Percentiles rank a stretch among this genome's conserved stretches.
phyloP scores from a whole-genome alignment of 1,140 invertebrate species.

The Drosophila busckii region DNA sequence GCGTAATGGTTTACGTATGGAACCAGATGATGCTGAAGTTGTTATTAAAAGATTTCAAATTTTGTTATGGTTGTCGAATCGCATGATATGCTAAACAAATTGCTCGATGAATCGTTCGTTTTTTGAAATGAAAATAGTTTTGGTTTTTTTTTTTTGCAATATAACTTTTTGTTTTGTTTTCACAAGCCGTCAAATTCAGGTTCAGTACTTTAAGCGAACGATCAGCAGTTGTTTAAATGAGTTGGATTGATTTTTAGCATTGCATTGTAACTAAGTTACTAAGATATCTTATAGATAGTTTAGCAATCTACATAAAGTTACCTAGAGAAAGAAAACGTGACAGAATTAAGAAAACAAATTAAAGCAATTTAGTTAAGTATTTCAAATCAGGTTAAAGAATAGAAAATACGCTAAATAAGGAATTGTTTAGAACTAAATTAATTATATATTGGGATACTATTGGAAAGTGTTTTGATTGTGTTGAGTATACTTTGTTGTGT shows the following conservation, averaged over 20 bases:
- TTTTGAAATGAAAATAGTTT: slow-evolving; percentile 23
- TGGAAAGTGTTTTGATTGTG: slow-evolving; percentile 13
- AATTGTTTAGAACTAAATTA: no score
- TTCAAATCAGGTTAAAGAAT: slow-evolving; percentile 32
- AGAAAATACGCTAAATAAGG: slow-evolving; percentile 43
- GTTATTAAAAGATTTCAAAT: slow-evolving; percentile 25
- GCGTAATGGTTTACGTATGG: slow-evolving; percentile 56
- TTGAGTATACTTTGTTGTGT: slow-evolving; percentile 19
- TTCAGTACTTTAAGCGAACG: slow-evolving; percentile 46
- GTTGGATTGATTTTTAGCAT: slow-evolving; percentile 55
- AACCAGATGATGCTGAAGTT: slow-evolving; percentile 69
- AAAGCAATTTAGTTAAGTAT: slow-evolving; percentile 55
- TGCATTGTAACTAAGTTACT: slow-evolving; percentile 69
- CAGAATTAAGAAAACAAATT: slow-evolving; percentile 49
- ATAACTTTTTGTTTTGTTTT: slow-evolving; percentile 36
- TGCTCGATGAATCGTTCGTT: slow-evolving; percentile 43
- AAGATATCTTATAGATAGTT: slow-evolving; percentile 50
- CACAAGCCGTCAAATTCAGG: slow-evolving; percentile 52
- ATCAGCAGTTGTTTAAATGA: slow-evolving; percentile 46
- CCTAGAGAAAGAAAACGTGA: slow-evolving; percentile 70
- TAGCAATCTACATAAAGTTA: slow-evolving; percentile 79
- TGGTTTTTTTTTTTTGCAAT: no score
- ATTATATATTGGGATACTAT: no score
- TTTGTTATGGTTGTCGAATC: slow-evolving; percentile 48
- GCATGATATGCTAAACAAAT: slow-evolving; percentile 56